Evolutionary conservation across 2,113 vertebrate species (phyloP).

Genomic region (Piprites chloris): DNA sequence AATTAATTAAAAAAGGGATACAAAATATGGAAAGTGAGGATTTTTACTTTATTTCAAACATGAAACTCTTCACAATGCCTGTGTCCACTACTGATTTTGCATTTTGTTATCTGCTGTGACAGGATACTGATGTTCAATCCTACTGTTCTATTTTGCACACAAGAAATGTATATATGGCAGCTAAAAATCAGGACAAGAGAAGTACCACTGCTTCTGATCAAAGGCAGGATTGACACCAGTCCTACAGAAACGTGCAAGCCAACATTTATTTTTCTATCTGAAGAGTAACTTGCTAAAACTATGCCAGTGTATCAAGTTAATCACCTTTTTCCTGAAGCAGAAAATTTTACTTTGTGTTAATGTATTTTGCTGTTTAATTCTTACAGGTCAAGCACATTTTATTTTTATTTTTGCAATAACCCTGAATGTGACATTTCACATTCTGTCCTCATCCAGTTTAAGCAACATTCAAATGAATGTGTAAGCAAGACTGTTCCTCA

Average conservation of each 20-base stretch:
- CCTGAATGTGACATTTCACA: not conserved
- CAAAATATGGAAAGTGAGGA: not conserved
- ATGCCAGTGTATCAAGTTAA: not conserved
- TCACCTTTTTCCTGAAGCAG: not conserved
- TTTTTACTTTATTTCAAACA: not conserved
- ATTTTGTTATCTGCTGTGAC: not conserved
- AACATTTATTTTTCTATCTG: not conserved
- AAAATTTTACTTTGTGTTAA: not conserved
- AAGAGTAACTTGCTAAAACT: not conserved
- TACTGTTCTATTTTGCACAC: not conserved
- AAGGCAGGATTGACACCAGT: not conserved
- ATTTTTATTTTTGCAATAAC: not conserved
- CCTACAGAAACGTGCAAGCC: not conserved
- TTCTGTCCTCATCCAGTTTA: not conserved
- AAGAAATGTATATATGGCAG: not conserved
- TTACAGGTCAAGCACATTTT: not conserved
- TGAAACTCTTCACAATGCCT: not conserved
- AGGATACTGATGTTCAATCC: not conserved
- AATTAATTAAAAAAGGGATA: not conserved
- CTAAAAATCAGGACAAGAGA: not conserved
- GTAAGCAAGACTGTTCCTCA: slow-evolving; percentile 8
- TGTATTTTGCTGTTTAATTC: not conserved
- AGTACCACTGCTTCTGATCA: not conserved
- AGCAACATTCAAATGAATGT: not conserved
- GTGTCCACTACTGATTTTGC: not conserved